Conservation (phyloP, 2,797 vertebrate genomes). For the Eulemur rubriventer region DNA sequence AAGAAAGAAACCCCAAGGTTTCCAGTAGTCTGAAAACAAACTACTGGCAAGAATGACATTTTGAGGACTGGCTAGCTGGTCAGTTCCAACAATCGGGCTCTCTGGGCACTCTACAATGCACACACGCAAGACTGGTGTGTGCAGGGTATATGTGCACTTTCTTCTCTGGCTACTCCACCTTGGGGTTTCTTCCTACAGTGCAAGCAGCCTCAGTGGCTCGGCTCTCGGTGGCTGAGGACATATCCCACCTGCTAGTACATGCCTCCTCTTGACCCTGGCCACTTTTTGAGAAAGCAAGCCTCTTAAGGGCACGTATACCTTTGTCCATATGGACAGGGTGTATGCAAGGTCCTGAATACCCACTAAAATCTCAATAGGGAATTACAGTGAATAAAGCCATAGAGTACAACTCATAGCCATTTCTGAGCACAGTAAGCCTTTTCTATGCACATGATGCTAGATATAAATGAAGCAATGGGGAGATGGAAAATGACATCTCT, state of each 20-base stretch:
- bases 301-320: neutral
- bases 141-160: accelerated
- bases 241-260: neutral
- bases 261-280: too few relatives aligned
- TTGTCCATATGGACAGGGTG: neutral
- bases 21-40: neutral
- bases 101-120: neutral
- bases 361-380: neutral
- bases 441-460: neutral
- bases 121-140: neutral
- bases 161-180: neutral
- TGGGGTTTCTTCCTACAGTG: neutral
- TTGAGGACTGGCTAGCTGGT: neutral
- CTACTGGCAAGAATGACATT: neutral
- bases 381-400: accelerated
- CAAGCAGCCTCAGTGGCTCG: neutral
- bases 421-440: neutral
- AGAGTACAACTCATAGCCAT: accelerated
- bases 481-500: neutral
- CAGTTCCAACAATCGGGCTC: neutral
- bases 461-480: neutral
- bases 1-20: neutral
- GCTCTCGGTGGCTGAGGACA: accelerated
- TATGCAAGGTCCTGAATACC: neutral
- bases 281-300: neutral